Evolutionary conservation across 2,113 vertebrate species (phyloP), one percentile per base, ranked within the genome.

Genomic region (Tretioscincus oriximinensis): DNA sequence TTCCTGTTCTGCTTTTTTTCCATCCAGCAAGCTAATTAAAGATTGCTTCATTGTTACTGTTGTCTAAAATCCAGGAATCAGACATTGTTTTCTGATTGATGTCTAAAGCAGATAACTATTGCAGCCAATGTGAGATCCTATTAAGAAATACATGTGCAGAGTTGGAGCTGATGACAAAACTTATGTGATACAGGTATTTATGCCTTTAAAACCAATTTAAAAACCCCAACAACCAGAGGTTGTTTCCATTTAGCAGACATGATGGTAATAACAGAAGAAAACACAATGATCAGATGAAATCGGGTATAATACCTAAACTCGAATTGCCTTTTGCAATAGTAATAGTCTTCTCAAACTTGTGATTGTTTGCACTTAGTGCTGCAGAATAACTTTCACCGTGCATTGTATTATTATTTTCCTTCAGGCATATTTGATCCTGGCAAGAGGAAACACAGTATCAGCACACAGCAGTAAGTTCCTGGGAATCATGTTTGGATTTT

Each of bases 271-370:
- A 69, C 51, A 71, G 21, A 8, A 51, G 49, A 90, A 80, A 82
- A 24, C 7, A 2, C 65, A 80, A 78, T 45, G 4, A 58, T 1
- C 66, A n/a, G 47, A 92, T 12, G 61, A 71, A 2, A 4, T 63
- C n/a, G 49, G 4, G 49, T 73, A 90, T 93, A 91, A 84, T 94
- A 99, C 98, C 98, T 58, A 99, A 95, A 91, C 97, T 99, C 90
- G 97, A 97, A 95, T 96, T 99, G 95, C 98, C 98, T 96, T 98
- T 99, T 92, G 96, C 96, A 81, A 99, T 96, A 80, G 92, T 96
- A 91, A 99, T 97, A 28, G 96, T 99, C 92, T 95, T 97, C 92
- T 98, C 96, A 83, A 96, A 97, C 26, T 86, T 88, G 87, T 92
- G 97, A 90, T 88, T 95, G 0, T 93, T 82, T 81, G 90, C 86